Evolutionary conservation across 2,888 invertebrate species (phyloP).

Genomic region (Ennomos quercinarius): DNA sequence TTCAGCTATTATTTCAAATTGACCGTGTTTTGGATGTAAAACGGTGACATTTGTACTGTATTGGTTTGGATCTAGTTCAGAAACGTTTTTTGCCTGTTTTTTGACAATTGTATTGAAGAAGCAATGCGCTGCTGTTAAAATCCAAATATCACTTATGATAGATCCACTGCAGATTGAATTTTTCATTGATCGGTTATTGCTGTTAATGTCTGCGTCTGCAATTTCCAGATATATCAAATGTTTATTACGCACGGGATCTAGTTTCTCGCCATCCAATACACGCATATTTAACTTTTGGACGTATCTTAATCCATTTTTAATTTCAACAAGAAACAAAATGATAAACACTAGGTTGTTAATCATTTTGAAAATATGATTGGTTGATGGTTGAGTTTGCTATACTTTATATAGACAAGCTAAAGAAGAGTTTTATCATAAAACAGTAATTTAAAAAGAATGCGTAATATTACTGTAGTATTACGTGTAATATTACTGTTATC

Average conservation of each 20-base stretch:
- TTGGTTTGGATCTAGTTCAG: neutral
- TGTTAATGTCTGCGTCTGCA: neutral
- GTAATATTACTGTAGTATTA: slow-evolving; percentile 3
- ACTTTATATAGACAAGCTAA: slow-evolving; percentile 1
- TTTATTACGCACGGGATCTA: slow-evolving; percentile 26
- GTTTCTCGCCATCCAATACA: neutral
- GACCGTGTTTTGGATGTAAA: slow-evolving; percentile 13
- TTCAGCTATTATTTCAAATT: slow-evolving; percentile 23
- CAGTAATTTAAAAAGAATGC: neutral
- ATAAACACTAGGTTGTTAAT: neutral
- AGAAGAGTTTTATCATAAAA: slow-evolving; percentile 4
- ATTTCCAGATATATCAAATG: slow-evolving; percentile 43
- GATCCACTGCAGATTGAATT: slow-evolving; percentile 44
- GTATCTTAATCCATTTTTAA: neutral
- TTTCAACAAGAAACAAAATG: neutral
- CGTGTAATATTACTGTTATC: slow-evolving; percentile 3
- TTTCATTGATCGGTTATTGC: neutral
- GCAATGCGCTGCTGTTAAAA: slow-evolving; percentile 50
- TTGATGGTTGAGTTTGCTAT: no score
- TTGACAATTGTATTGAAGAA: slow-evolving; percentile 13
- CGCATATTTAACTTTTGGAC: neutral
- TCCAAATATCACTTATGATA: slow-evolving; percentile 42
- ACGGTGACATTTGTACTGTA: slow-evolving; percentile 9
- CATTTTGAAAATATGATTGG: slow-evolving; percentile 11
- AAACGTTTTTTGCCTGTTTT: no score